Evolutionary conservation across 1,140 invertebrate species (phyloP).

Genomic region (Macrobrachium rosenbergii): DNA sequence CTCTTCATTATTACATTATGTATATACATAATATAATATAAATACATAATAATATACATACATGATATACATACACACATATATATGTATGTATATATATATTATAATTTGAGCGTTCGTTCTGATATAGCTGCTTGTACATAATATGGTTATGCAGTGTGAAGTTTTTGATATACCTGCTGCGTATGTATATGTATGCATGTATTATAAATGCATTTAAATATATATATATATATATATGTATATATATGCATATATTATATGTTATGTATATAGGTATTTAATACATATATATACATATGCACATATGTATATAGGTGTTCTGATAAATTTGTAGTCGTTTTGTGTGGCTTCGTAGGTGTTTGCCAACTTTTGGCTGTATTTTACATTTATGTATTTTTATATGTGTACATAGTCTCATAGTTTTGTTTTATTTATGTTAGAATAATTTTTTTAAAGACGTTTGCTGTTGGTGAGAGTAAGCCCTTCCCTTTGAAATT

Average conservation of each 20-base stretch:
- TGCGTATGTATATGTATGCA: neutral
- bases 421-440: no score
- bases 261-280: neutral
- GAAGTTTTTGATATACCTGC: neutral
- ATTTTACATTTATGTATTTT: no score
- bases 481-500: no score
- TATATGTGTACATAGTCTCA: no score
- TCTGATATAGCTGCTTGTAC: neutral
- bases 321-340: neutral
- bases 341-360: no score
- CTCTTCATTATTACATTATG: no score
- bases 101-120: neutral
- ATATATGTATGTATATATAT: slow-evolving; percentile 4
- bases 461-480: no score
- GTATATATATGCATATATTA: slow-evolving; percentile 31
- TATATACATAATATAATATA: slow-evolving; percentile 2
- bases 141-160: neutral
- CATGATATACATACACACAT: neutral
- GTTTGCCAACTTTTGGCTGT: no score
- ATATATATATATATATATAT: slow-evolving; percentile 34
- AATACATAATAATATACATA: neutral
- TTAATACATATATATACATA: slow-evolving; percentile 32
- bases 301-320: slow-evolving; percentile 24
- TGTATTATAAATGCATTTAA: neutral
- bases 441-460: no score